Base-by-base conservation (phyloP, 2,888 invertebrate species). In the Crioceris asparagi region DNA sequence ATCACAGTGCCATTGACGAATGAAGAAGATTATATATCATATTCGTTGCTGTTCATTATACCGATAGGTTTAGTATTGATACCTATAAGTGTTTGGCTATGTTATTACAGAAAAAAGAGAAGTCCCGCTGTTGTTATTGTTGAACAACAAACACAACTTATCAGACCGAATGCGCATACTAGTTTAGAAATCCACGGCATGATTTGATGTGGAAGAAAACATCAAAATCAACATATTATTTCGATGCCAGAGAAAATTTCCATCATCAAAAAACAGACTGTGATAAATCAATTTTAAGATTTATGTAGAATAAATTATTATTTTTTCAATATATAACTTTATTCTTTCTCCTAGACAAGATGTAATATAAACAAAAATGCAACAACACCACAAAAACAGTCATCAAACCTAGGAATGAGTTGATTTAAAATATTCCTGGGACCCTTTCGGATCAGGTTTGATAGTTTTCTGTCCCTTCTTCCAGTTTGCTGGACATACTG, bases 401-500 rank as follows among this genome's bases (percentile, higher is more conserved):
- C n/a, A n/a, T n/a, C n/a, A n/a, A n/a, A n/a, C n/a, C n/a, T n/a
- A n/a, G n/a, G 40, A 35, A 18, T 44, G 37, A 27, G 34, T 23
- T 29, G 46, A 29, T 47, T 77, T 67, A 63, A 94, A 96, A 66
- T 93, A 96, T 58, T 87, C 77, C 60, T 87, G 83, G 48, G 92
- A 86, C 17, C 77, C 84, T 44, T 75, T 73, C 0, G 90, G 88
- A 61, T 79, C 81, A 0, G 94, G 93, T 60, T 92, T 92, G 54
- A 96, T 96, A 1, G 93, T 92, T 47, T 79, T 81, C 0, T 81
- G 72, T 40, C 80, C 80, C 3, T 72, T 71, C 52, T 82, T 80
- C 94, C 94, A 96, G 57, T 92, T 88, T 3, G 94, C 94, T 3
- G 94, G 94, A 56, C 94, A 96, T 15, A 94, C 93, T 83, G 65